A percentile compares a stretch with the other conserved stretches of the same genome.
Conservation (phyloP, 2,113 vertebrate species). For the Phrynosoma platyrhinos region DNA sequence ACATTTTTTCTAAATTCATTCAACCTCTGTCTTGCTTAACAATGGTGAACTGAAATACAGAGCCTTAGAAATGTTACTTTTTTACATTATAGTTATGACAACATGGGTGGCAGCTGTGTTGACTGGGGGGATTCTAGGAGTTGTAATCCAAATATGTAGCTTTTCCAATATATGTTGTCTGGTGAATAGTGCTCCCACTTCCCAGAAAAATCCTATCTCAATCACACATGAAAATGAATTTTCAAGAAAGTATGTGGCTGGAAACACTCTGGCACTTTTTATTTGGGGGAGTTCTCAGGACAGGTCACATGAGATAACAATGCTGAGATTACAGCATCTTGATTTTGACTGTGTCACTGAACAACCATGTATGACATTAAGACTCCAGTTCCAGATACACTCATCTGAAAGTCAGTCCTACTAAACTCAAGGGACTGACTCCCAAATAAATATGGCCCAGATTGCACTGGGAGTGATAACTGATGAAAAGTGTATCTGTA, state of each 20-base stretch:
- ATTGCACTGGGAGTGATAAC: neutral
- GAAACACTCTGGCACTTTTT: neutral
- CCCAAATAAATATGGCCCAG: neutral
- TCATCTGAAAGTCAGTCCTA: neutral
- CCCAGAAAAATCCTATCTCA: neutral
- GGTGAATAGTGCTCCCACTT: neutral
- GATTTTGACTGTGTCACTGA: neutral
- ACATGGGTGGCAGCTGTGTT: too few species aligned
- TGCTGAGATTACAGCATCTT: neutral
- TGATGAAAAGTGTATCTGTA: neutral
- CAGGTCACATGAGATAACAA: neutral
- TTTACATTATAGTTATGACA: too few species aligned
- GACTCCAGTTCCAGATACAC: neutral
- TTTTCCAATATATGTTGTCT: neutral
- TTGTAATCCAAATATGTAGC: too few species aligned
- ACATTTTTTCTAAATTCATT: neutral
- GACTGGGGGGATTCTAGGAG: too few species aligned
- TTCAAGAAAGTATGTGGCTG: too few species aligned
- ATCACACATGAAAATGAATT: neutral
- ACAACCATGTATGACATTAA: too few species aligned
- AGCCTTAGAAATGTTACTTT: too few species aligned
- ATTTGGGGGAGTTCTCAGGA: neutral
- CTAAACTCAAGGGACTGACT: neutral
- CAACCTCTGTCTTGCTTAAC: neutral
- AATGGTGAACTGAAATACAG: neutral